phyloP scores from a whole-genome alignment of 2,797 vertebrate species.

The Muscicapa striata region DNA sequence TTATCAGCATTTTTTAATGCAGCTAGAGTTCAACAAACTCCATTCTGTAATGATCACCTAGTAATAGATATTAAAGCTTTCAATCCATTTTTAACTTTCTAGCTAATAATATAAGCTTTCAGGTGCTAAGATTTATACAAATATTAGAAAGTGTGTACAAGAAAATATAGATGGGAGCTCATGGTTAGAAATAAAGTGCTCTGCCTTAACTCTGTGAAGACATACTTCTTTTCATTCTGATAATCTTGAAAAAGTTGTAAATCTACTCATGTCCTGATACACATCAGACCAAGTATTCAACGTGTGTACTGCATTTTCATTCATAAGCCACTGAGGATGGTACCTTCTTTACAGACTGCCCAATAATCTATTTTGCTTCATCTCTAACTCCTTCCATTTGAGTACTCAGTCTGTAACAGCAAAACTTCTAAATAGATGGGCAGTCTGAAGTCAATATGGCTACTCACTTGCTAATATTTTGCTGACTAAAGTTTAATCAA shows the following conservation, averaged over 20 bases:
- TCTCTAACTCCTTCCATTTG: background rate
- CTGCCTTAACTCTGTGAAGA: background rate
- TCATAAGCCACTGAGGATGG: background rate
- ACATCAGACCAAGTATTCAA: background rate
- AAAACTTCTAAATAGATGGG: background rate
- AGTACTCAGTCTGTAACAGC: background rate
- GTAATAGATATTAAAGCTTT: background rate
- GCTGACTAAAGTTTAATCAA: background rate
- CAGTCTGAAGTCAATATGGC: background rate
- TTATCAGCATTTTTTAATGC: background rate
- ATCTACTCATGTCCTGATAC: background rate
- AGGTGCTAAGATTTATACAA: background rate
- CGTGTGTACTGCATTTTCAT: background rate
- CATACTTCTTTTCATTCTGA: fast-evolving
- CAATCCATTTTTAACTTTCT: background rate
- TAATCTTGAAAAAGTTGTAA: background rate
- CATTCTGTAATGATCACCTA: background rate
- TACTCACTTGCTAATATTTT: background rate
- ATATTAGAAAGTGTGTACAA: background rate
- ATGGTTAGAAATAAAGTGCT: background rate
- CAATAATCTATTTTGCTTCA: background rate
- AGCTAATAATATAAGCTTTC: background rate
- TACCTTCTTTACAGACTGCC: background rate
- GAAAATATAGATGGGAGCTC: background rate
- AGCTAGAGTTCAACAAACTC: fast-evolving